Evolutionary conservation across 2,888 invertebrate genomes (phyloP).

Genomic region (Epirrhoe alternata): DNA sequence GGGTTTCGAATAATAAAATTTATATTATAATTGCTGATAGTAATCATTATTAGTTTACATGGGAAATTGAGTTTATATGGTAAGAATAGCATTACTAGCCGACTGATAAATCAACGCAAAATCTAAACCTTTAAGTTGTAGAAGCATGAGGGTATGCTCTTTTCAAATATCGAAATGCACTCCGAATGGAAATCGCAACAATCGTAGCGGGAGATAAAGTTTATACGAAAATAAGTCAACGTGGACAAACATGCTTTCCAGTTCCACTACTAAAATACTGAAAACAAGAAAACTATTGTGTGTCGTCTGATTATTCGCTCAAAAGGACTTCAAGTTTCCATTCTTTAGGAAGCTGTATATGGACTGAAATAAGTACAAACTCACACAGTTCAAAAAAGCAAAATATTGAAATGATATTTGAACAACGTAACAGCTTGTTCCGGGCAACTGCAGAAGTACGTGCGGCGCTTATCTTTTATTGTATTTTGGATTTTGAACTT

Average conservation of each 20-base stretch:
- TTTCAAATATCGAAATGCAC: too few relatives aligned
- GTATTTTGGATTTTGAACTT: slow-evolving; percentile 18
- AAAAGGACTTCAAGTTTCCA: neutral
- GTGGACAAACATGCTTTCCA: neutral
- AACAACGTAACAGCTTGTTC: slow-evolving; percentile 25
- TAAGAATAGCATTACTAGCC: too few relatives aligned
- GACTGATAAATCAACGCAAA: too few relatives aligned
- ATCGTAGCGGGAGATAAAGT: neutral
- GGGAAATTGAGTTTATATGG: too few relatives aligned
- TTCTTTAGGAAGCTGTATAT: slow-evolving; percentile 3
- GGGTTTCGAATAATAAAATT: too few relatives aligned
- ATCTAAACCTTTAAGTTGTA: too few relatives aligned
- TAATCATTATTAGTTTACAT: too few relatives aligned
- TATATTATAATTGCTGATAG: too few relatives aligned
- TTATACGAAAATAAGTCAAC: neutral
- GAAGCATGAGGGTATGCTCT: too few relatives aligned
- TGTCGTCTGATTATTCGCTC: neutral
- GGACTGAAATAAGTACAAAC: slow-evolving; percentile 4
- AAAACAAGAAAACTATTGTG: neutral
- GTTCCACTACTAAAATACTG: neutral
- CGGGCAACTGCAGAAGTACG: slow-evolving; percentile 23
- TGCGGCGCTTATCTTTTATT: slow-evolving; percentile 21
- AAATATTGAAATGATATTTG: slow-evolving; percentile 24
- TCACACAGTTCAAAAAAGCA: slow-evolving; percentile 1
- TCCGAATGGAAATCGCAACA: too few relatives aligned